Percentiles rank a stretch among this genome's conserved stretches.
These are phyloP conservation scores for Pachydiplax longipennis DNA, from an alignment of 2,888 invertebrate species.

Conservation along the genomic window DNA sequence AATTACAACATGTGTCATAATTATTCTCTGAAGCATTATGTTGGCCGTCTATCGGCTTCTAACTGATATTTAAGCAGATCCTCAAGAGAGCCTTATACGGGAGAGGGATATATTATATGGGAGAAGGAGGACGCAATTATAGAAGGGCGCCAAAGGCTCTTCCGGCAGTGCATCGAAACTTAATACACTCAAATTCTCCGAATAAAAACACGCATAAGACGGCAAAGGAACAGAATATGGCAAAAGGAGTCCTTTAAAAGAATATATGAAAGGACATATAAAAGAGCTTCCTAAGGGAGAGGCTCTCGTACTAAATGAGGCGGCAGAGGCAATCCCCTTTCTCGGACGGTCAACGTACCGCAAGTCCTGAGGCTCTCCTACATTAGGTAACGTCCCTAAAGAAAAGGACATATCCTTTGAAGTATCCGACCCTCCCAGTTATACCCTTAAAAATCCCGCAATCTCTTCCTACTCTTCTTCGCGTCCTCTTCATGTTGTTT, in stretches of 20 bases:
- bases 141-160: not conserved
- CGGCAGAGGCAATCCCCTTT: not conserved
- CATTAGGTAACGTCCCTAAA: not conserved
- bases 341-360: slow-evolving; percentile 23
- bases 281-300: not conserved
- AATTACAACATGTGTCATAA: no score
- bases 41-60: no score
- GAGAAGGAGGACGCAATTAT: no score
- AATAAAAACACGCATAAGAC: not conserved
- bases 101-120: no score
- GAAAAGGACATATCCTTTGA: slow-evolving; percentile 33
- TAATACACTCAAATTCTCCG: not conserved
- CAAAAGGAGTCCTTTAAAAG: not conserved
- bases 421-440: slow-evolving; percentile 25
- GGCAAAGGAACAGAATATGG: not conserved
- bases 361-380: slow-evolving; percentile 8
- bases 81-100: no score
- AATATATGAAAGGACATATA: not conserved
- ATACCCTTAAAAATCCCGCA: slow-evolving; percentile 24
- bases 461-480: not conserved
- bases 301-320: slow-evolving; percentile 33
- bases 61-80: no score
- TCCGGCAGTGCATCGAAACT: not conserved
- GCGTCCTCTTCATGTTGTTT: not conserved
- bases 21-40: no score